A percentile compares a stretch with the other conserved stretches of the same genome.
Evolutionary conservation across 2,888 invertebrate species (phyloP).

Genomic region (Pristionchus exspectatus): DNA sequence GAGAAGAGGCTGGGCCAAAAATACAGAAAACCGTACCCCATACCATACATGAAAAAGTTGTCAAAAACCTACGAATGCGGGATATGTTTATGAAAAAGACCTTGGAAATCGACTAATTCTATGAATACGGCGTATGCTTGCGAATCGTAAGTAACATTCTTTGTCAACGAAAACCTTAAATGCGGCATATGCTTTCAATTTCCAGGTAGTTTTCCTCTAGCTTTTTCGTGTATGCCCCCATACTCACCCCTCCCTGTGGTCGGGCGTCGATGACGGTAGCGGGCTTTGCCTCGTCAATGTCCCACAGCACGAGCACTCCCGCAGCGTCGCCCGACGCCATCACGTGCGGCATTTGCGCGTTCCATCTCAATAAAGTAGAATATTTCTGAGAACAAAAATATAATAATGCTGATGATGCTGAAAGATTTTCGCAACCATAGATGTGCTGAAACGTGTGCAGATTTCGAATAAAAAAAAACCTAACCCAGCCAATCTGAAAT

Average conservation of each 20-base stretch:
- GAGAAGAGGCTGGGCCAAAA: too few relatives aligned
- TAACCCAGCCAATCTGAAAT: background rate
- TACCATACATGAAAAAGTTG: too few relatives aligned
- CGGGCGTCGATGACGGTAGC: slow-evolving; percentile 87
- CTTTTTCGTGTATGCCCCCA: too few relatives aligned
- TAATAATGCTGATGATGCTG: background rate
- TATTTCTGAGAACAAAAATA: background rate
- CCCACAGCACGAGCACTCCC: slow-evolving; percentile 89
- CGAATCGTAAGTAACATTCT: too few relatives aligned
- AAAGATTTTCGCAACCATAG: background rate
- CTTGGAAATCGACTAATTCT: too few relatives aligned
- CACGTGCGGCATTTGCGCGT: slow-evolving; percentile 84
- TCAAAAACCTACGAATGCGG: too few relatives aligned
- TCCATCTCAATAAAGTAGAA: slow-evolving; percentile 84
- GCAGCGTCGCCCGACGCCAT: slow-evolving; percentile 89
- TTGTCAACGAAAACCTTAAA: too few relatives aligned
- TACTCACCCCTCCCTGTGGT: slow-evolving; percentile 86
- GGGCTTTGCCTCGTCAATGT: slow-evolving; percentile 88
- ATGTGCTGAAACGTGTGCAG: background rate
- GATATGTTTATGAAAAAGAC: too few relatives aligned
- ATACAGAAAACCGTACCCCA: too few relatives aligned
- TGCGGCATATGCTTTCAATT: too few relatives aligned
- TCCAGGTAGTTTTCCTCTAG: too few relatives aligned
- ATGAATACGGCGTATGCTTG: too few relatives aligned
- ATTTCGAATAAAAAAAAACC: background rate